phyloP scores from a whole-genome alignment of 37 sponge, comb jelly and placozoan species.

The Dysidea cf. avara region DNA sequence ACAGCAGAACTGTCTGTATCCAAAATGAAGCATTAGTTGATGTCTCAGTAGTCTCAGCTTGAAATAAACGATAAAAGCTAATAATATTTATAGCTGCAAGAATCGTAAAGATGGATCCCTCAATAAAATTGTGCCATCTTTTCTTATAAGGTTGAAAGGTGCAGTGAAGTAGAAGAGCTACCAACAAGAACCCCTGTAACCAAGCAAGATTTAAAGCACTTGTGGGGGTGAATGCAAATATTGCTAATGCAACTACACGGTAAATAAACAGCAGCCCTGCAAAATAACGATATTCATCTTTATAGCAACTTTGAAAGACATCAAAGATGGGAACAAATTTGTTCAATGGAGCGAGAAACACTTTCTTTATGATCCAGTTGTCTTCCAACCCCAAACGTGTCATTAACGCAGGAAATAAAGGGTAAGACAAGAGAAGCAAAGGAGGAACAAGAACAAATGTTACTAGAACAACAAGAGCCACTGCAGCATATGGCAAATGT shows the following conservation, averaged over 20 bases:
- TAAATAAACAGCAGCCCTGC: constrained; percentile 65
- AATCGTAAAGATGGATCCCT: constrained; percentile 1
- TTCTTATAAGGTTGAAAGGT: constrained; percentile 61
- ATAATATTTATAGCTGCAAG: too few relatives aligned
- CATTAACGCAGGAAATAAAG: neutral
- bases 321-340: constrained; percentile 35
- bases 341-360: neutral
- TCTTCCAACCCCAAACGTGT: neutral
- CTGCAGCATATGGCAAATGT: constrained; percentile 24
- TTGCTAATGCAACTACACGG: constrained; percentile 37
- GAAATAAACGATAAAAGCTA: too few relatives aligned
- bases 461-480: constrained; percentile 8
- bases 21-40: too few relatives aligned
- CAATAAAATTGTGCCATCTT: constrained; percentile 42
- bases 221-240: constrained; percentile 35
- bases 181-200: constrained; percentile 19
- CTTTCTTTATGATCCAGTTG: neutral
- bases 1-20: too few relatives aligned
- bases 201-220: constrained; percentile 14
- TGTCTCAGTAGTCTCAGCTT: too few relatives aligned
- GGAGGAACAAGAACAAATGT: constrained; percentile 42
- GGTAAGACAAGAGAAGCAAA: constrained; percentile 33
- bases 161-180: constrained; percentile 20
- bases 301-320: constrained; percentile 63
- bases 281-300: constrained; percentile 58